phyloP scores from a whole-genome alignment of 35 echinoderm and acorn worm species.

The Heliocidaris erythrogramma region DNA sequence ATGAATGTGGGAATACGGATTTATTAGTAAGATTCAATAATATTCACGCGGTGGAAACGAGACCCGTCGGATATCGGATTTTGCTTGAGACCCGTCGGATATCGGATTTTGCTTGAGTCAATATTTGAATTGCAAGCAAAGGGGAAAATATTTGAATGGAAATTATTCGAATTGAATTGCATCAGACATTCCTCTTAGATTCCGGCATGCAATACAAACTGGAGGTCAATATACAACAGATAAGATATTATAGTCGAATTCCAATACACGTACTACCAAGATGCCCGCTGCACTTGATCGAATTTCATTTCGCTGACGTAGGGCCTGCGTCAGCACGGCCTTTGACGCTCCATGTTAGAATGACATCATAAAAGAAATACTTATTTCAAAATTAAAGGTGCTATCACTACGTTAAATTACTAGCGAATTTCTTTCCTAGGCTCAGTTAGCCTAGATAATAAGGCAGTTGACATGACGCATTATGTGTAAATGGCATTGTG shows the following conservation, averaged over 20 bases:
- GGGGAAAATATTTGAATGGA: not conserved
- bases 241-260: not conserved
- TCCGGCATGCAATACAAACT: not conserved
- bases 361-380: no score
- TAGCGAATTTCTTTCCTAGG: no score
- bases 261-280: not conserved
- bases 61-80: not conserved
- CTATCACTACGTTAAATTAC: no score
- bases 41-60: not conserved
- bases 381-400: no score
- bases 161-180: slow-evolving; percentile 4
- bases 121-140: not conserved
- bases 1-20: not conserved
- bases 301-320: no score
- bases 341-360: no score
- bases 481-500: no score
- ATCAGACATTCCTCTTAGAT: not conserved
- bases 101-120: not conserved
- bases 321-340: no score
- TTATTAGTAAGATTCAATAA: not conserved
- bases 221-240: not conserved
- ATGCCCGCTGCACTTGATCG: no score
- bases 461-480: no score
- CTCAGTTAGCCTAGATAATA: no score
- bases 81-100: not conserved